Percentiles rank a stretch among this genome's conserved stretches.
phyloP scores from a whole-genome alignment of 1,140 invertebrate species.

The Medauroidea extradentata region DNA sequence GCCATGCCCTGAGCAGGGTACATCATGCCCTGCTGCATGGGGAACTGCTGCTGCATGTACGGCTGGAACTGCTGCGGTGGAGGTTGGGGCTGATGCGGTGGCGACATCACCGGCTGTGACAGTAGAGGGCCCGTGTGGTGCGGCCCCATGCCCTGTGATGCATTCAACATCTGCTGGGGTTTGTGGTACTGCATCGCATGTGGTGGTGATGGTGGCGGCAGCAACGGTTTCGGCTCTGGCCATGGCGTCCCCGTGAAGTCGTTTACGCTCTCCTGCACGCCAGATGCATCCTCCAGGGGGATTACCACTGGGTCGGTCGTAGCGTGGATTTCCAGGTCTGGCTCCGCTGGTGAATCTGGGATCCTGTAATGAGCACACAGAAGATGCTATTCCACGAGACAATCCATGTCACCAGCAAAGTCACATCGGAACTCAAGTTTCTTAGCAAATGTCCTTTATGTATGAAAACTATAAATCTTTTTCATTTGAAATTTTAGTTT shows the following conservation, averaged over 20 bases:
- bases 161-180: not conserved
- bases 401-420: too few relatives aligned
- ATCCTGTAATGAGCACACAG: slow-evolving; percentile 55
- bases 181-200: not conserved
- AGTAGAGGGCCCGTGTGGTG: too few relatives aligned
- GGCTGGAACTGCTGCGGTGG: slow-evolving; percentile 5
- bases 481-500: too few relatives aligned
- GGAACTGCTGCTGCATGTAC: not conserved
- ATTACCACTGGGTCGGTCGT: slow-evolving; percentile 74
- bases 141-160: slow-evolving; percentile 22
- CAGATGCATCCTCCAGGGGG: slow-evolving; percentile 81
- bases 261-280: slow-evolving; percentile 70
- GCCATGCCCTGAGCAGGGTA: not conserved
- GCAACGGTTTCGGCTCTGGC: slow-evolving; percentile 66
- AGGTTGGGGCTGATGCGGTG: slow-evolving; percentile 12
- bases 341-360: slow-evolving; percentile 80
- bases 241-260: slow-evolving; percentile 69
- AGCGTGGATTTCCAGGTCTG: slow-evolving; percentile 73
- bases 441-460: too few relatives aligned
- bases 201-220: slow-evolving; percentile 24
- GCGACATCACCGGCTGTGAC: slow-evolving; percentile 13
- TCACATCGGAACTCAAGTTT: too few relatives aligned
- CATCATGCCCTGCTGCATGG: not conserved
- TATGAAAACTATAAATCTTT: not conserved
- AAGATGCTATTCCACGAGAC: too few relatives aligned